Evolutionary conservation across 2,113 vertebrate species (phyloP).

Genomic region (Periophthalmodon schlosseri): DNA sequence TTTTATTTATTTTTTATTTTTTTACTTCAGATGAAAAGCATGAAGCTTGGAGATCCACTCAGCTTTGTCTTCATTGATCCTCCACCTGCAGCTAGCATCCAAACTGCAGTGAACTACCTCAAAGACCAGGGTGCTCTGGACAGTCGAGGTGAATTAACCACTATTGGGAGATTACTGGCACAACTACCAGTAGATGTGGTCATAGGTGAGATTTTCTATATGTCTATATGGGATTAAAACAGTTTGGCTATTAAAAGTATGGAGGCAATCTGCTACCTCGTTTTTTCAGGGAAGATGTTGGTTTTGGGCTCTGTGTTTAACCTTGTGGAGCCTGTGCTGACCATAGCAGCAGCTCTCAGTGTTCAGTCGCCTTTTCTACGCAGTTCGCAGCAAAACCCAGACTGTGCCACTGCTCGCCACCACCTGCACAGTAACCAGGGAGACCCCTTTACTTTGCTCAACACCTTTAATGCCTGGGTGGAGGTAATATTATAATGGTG

Average conservation of each 20-base stretch:
- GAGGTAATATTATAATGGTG: constrained; percentile 76
- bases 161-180: constrained; percentile 85
- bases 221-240: neutral
- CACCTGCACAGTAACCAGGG: constrained; percentile 87
- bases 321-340: constrained; percentile 85
- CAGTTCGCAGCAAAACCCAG: constrained; percentile 77
- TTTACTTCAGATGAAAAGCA: constrained; percentile 87
- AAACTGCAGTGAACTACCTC: constrained; percentile 86
- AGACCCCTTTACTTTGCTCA: constrained; percentile 90
- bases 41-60: constrained; percentile 87
- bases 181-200: constrained; percentile 92
- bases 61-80: constrained; percentile 91
- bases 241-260: neutral
- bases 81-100: constrained; percentile 84
- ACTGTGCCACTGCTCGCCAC: constrained; percentile 75
- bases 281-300: constrained; percentile 87
- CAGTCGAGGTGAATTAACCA: constrained; percentile 74
- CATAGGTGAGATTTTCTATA: constrained; percentile 78
- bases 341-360: constrained; percentile 83
- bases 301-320: constrained; percentile 85
- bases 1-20: constrained; percentile 68
- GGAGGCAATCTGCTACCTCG: neutral
- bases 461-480: constrained; percentile 89
- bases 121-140: constrained; percentile 89
- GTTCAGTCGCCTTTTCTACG: constrained; percentile 88